Evolutionary conservation across 1,140 invertebrate genomes (phyloP).

Genomic region (Bombyx mandarina): DNA sequence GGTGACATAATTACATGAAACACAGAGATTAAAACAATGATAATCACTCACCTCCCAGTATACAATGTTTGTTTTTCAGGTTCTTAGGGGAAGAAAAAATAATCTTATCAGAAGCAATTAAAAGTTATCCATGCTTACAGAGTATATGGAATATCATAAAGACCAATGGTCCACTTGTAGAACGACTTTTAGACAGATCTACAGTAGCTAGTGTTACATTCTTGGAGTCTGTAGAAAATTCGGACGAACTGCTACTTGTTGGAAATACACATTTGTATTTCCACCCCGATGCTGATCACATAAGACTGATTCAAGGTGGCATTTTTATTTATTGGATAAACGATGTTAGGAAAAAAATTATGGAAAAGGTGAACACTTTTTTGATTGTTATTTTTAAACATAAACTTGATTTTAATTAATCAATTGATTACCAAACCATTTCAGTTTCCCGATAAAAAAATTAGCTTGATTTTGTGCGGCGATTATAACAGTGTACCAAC

Average conservation of each 20-base stretch:
- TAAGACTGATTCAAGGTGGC: slow-evolving; percentile 84
- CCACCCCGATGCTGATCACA: slow-evolving; percentile 89
- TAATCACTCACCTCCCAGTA: not conserved
- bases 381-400: not conserved
- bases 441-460: slow-evolving; percentile 70
- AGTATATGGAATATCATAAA: slow-evolving; percentile 74
- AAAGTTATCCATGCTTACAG: slow-evolving; percentile 70
- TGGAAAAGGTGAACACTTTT: slow-evolving; percentile 50
- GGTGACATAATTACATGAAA: not conserved
- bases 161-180: slow-evolving; percentile 72
- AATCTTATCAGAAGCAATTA: slow-evolving; percentile 73
- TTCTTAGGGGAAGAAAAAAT: slow-evolving; percentile 37
- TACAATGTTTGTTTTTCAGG: slow-evolving; percentile 22
- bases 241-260: slow-evolving; percentile 76
- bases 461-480: slow-evolving; percentile 82
- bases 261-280: slow-evolving; percentile 95
- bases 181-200: slow-evolving; percentile 74
- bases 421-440: slow-evolving; percentile 20
- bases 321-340: slow-evolving; percentile 74
- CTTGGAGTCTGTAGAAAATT: slow-evolving; percentile 75
- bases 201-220: slow-evolving; percentile 75
- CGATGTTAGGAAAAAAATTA: slow-evolving; percentile 50
- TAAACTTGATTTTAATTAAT: slow-evolving; percentile 1
- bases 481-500: slow-evolving; percentile 92
- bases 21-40: not conserved